These are phyloP conservation scores for Entomyzon cyanotis DNA, from an alignment of 2,113 vertebrate species.

Conservation along the genomic window DNA sequence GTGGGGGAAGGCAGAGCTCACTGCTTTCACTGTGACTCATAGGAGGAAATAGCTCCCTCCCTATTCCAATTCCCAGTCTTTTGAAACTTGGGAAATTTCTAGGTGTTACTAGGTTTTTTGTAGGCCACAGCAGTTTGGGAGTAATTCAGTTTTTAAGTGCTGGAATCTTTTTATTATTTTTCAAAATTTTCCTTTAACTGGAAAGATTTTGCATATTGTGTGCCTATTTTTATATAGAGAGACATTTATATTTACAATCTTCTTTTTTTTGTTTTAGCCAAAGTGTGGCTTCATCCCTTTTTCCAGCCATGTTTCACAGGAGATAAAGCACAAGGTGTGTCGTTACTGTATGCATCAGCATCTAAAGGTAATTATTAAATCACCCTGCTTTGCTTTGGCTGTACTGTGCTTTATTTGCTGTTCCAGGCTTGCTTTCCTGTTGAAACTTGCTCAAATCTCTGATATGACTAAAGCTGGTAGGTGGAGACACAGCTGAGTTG, in stretches of 20 bases:
- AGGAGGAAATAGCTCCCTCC: neutral
- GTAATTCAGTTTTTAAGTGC: neutral
- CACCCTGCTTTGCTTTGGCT: neutral
- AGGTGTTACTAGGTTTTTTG: neutral
- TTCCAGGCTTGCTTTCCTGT: neutral
- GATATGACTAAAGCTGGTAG: neutral
- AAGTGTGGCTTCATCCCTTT: slow-evolving; percentile 97
- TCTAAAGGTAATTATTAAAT: slow-evolving; percentile 79
- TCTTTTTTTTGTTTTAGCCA: slow-evolving; percentile 77
- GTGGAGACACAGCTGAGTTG: neutral
- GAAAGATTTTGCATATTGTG: neutral
- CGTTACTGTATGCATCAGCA: slow-evolving; percentile 98
- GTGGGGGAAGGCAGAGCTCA: neutral
- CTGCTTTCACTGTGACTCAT: fast-evolving
- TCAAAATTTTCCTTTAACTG: neutral
- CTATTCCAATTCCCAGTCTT: neutral
- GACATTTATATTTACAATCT: neutral
- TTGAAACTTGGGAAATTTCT: neutral
- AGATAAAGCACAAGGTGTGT: slow-evolving; percentile 92
- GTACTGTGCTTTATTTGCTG: neutral
- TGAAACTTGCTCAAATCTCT: slow-evolving; percentile 7
- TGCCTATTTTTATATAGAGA: neutral
- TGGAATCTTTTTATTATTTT: neutral
- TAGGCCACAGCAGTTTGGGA: neutral
- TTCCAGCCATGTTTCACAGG: slow-evolving; percentile 87